Conservation (phyloP, 2,113 vertebrate genomes). For the Galemys pyrenaicus region DNA sequence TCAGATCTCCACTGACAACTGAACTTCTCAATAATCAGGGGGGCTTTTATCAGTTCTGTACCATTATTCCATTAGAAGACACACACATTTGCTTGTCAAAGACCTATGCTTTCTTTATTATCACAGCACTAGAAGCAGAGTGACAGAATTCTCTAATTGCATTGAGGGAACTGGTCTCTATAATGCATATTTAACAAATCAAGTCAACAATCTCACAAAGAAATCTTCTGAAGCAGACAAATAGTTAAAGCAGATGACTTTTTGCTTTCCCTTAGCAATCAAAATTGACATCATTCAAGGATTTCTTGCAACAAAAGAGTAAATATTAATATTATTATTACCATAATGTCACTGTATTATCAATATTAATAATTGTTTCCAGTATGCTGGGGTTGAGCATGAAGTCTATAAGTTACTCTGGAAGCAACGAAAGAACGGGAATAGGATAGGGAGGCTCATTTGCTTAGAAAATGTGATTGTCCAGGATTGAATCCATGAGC, state of each 20-base stretch:
- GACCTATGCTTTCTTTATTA: not conserved
- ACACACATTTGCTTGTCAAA: not conserved
- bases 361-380: not conserved
- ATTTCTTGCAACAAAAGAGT: not conserved
- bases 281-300: not conserved
- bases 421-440: not conserved
- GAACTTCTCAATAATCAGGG: not conserved
- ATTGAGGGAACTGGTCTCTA: not conserved
- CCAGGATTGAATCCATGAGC: not conserved
- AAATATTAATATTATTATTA: not conserved
- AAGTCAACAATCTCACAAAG: not conserved
- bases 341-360: not conserved
- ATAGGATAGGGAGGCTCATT: not conserved
- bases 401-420: not conserved
- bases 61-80: not conserved
- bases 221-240: not conserved
- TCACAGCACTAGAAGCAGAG: not conserved
- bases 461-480: not conserved
- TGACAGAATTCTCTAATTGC: not conserved
- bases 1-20: not conserved
- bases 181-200: not conserved
- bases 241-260: not conserved
- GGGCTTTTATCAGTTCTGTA: not conserved
- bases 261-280: slow-evolving; percentile 2
- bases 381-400: not conserved